Evolutionary conservation across 2,888 invertebrate species (phyloP).

Genomic region (Conchocele bisecta): DNA sequence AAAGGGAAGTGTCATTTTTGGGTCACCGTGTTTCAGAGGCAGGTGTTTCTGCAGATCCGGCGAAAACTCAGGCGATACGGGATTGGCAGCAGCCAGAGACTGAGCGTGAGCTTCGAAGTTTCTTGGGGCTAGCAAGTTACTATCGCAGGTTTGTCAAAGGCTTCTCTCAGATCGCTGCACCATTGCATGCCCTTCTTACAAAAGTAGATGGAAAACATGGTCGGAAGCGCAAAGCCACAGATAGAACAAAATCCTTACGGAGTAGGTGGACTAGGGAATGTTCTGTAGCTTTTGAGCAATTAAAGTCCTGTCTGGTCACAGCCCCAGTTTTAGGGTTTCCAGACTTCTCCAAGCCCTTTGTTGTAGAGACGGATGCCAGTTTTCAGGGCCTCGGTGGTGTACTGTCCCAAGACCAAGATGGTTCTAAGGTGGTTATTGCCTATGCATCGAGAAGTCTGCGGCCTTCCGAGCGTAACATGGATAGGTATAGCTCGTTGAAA

Average conservation of each 20-base stretch:
- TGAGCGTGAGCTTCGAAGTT: slow-evolving; percentile 28
- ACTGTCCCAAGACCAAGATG: slow-evolving; percentile 49
- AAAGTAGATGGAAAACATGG: no score
- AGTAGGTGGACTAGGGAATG: slow-evolving; percentile 22
- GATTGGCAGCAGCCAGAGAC: not conserved
- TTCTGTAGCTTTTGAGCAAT: slow-evolving; percentile 34
- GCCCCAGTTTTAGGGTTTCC: slow-evolving; percentile 57
- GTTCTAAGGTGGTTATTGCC: slow-evolving; percentile 25
- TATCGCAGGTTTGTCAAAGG: slow-evolving; percentile 38
- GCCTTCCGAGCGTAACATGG: slow-evolving; percentile 42
- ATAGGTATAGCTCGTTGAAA: slow-evolving; percentile 50
- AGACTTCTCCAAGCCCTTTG: slow-evolving; percentile 48
- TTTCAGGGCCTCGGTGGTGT: slow-evolving; percentile 53
- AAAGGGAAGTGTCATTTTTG: not conserved
- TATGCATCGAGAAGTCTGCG: slow-evolving; percentile 55
- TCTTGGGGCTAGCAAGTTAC: slow-evolving; percentile 43
- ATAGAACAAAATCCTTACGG: no score
- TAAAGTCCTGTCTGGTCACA: slow-evolving; percentile 39
- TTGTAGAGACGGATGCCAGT: slow-evolving; percentile 56
- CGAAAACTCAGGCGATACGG: not conserved
- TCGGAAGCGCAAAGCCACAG: no score
- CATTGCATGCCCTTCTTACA: slow-evolving; percentile 20
- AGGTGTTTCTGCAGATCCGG: not conserved
- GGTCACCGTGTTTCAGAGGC: not conserved
- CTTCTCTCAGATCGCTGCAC: slow-evolving; percentile 41